Evolutionary conservation across 2,888 invertebrate species (phyloP), one percentile per base, ranked within the genome.

Genomic region (Drosophila mayaguana): DNA sequence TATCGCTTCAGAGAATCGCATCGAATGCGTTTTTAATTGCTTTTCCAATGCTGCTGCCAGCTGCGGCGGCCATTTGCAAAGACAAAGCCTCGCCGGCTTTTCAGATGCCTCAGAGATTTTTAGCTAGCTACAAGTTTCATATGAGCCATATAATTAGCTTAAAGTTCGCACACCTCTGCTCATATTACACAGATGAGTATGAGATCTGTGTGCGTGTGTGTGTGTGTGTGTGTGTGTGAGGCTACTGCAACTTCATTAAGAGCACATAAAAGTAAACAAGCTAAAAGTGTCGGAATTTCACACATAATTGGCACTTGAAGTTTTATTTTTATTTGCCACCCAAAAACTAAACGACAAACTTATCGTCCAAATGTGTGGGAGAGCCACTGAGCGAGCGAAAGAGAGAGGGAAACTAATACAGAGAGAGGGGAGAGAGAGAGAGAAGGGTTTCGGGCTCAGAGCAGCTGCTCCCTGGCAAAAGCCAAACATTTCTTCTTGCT

Each of bases 231-330:
- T 38, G 54, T 38, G 11, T 18, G 50, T 59, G 63, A 56, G 64
- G 69, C 67, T 59, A 68, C 51, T 63, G 83, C 83, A 86, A 85
- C 84, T 85, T 85, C 84, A 85, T 85, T 85, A 88, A 85, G 88
- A 72, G 71, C 84, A 57, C 88, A 85, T 85, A 85, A 85, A 88
- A 85, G 83, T 86, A 85, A 85, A 88, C 83, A 85, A 88, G 83
- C 88, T 72, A 78, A 88, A 85, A 85, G 88, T 85, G 84, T 85
- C 83, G 84, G 88, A 85, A 85, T 88, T 84, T 83, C 85, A 88
- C 85, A 86, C 88, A 83, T 86, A 86, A 86, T 86, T 86, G 86
- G 88, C 86, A 86, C 88, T 86, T 86, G 84, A 83, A 86, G 84
- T 86, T 86, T 85, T 83, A 81, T 88, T 85, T 84, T 88, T 81